Conservation (phyloP, 2,888 invertebrate genomes). For the Synanthedon tipuliformis region DNA sequence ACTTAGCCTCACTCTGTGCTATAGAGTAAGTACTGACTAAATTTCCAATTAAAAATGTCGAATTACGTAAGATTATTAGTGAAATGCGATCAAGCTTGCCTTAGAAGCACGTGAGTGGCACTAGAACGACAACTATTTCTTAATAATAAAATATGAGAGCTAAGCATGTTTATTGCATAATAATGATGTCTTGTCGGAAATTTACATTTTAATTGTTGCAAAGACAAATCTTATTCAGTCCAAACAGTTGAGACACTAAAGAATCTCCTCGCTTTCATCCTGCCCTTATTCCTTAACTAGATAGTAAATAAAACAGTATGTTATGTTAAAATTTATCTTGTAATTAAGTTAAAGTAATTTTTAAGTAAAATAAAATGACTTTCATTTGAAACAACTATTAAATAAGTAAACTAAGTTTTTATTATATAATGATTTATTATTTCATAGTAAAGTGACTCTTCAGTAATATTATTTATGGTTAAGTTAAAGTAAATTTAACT, state of each 20-base stretch:
- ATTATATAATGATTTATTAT: no score
- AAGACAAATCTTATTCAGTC: no score
- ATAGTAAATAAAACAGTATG: no score
- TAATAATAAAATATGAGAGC: constrained; percentile 10
- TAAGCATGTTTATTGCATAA: constrained; percentile 10
- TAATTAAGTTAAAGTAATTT: background rate
- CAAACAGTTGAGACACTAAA: no score
- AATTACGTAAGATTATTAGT: constrained; percentile 35
- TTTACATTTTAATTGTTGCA: background rate
- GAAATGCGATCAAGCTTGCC: constrained; percentile 25
- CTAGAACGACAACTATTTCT: constrained; percentile 13
- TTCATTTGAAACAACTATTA: no score
- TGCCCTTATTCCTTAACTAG: no score
- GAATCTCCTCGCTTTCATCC: no score
- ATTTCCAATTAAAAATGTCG: constrained; percentile 17
- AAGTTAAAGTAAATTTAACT: no score
- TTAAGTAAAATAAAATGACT: no score
- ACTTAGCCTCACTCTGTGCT: background rate
- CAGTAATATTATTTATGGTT: no score
- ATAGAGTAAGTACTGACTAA: constrained; percentile 12
- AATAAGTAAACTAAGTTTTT: no score
- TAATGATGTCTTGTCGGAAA: constrained; percentile 1
- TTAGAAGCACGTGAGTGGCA: constrained; percentile 11
- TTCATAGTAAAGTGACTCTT: no score
- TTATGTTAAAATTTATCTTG: background rate